These are phyloP conservation scores for Orchestes rusci DNA, from an alignment of 2,888 invertebrate species.

Conservation along the genomic window DNA sequence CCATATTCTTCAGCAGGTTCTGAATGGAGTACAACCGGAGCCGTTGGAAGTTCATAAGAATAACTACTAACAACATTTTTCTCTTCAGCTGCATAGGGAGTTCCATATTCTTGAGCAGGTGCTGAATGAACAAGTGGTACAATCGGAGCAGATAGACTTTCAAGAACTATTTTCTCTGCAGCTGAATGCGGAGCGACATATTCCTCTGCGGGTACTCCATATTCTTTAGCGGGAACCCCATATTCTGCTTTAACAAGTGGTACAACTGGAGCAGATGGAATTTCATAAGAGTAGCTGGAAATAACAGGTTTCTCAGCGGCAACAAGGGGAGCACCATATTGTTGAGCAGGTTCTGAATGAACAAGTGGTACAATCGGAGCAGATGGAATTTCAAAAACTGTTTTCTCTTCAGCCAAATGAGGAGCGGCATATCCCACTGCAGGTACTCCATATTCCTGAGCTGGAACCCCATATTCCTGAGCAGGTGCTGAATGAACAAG, in stretches of 20 bases:
- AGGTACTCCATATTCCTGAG: background rate
- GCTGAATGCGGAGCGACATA: conserved; percentile 1
- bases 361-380: conserved; percentile 1
- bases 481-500: background rate
- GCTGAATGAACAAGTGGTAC: background rate
- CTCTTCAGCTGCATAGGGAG: conserved; percentile 4
- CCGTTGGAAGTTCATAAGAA: background rate
- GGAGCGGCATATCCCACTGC: conserved; percentile 10
- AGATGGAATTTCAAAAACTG: background rate
- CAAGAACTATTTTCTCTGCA: too few species aligned
- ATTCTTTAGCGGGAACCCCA: conserved; percentile 10
- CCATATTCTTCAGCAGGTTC: conserved; percentile 13
- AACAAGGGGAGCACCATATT: background rate
- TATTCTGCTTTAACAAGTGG: background rate
- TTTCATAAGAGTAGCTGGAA: conserved; percentile 6
- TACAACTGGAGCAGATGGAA: background rate
- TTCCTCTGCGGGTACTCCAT: conserved; percentile 10
- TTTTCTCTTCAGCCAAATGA: background rate
- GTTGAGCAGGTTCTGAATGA: background rate
- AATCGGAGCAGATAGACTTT: conserved; percentile 4
- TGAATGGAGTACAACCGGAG: conserved; percentile 3
- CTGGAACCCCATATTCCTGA: conserved; percentile 13
- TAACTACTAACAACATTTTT: conserved; percentile 6
- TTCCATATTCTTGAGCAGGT: conserved; percentile 8
- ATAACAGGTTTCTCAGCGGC: conserved; percentile 3